Base-by-base conservation (phyloP, 2,888 invertebrate species). In the Microctonus hyperodae region DNA sequence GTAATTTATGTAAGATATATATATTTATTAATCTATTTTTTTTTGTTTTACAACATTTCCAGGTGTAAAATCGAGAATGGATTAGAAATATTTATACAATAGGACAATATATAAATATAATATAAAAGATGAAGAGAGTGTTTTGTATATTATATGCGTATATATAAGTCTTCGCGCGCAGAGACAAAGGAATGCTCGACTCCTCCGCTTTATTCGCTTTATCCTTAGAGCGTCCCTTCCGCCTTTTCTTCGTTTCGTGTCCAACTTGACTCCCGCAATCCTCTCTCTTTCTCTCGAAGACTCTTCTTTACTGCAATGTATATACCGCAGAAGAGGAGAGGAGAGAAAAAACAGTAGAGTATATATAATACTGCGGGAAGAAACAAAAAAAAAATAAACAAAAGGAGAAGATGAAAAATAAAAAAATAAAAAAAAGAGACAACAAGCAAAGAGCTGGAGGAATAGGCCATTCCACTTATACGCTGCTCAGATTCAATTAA, bases 401-500 rank as follows among this genome's bases (percentile, higher is more conserved):
- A 10, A 28, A 20, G 25, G 6, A 61, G n/a, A 31, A 70, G 55
- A 37, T 48, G 56, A 20, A 50, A 50, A 56, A 63, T 69, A 72
- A 72, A 56, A 51, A 57, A 69, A 64, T 59, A 60, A 31, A 68
- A 70, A 65, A 53, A 28, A 55, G 61, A 62, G 61, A 64, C 61
- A 67, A 62, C 67, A 64, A 53, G 67, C 64, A 48, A 65, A 62
- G 69, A 65, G 70, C 66, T 77, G 78, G 78, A 81, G 79, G 79
- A 80, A 83, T 82, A 83, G 82, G 79, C 82, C 78, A 82, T 82
- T 83, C 82, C 82, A 83, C 82, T 83, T 83, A 83, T 83, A 83
- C 82, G 81, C 81, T 82, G 80, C 81, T 83, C 81, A 81, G 81
- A 83, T 83, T 83, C 83, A 83, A 83, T 83, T 83, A 83, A 82